These are phyloP conservation scores for Carassius carassius DNA, from an alignment of 2,113 vertebrate genomes.

Conservation along the genomic window DNA sequence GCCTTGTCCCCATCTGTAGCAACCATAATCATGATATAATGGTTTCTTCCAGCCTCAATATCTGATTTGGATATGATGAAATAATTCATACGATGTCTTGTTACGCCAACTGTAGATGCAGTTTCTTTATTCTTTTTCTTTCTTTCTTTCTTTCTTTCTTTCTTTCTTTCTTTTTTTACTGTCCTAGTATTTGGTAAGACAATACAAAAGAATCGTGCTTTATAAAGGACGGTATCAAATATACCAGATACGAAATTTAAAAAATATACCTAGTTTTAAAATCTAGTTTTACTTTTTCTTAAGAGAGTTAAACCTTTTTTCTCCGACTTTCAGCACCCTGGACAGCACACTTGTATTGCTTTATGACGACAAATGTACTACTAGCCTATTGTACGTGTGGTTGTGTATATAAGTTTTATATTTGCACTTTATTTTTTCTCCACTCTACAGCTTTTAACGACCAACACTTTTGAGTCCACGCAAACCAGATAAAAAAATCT, in stretches of 20 bases:
- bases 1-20: conserved; percentile 58
- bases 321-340: not conserved
- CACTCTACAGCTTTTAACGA: too few species aligned
- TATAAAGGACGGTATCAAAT: not conserved
- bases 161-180: not conserved
- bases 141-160: too few species aligned
- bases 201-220: not conserved
- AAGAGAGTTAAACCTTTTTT: too few species aligned
- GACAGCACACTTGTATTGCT: not conserved
- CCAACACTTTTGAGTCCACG: not conserved
- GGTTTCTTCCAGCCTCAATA: conserved; percentile 49
- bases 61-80: conserved; percentile 59
- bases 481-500: conserved; percentile 13
- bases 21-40: conserved; percentile 75
- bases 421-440: too few species aligned
- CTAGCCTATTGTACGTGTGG: not conserved
- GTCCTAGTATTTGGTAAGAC: not conserved
- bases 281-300: too few species aligned
- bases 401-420: too few species aligned
- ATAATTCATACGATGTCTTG: conserved; percentile 65
- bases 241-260: not conserved
- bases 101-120: conserved; percentile 64
- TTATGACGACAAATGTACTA: not conserved
- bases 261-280: too few species aligned
- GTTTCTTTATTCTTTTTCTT: conserved; percentile 53